Evolutionary conservation across 1,140 invertebrate species (phyloP).

Genomic region (Agrilus planipennis): DNA sequence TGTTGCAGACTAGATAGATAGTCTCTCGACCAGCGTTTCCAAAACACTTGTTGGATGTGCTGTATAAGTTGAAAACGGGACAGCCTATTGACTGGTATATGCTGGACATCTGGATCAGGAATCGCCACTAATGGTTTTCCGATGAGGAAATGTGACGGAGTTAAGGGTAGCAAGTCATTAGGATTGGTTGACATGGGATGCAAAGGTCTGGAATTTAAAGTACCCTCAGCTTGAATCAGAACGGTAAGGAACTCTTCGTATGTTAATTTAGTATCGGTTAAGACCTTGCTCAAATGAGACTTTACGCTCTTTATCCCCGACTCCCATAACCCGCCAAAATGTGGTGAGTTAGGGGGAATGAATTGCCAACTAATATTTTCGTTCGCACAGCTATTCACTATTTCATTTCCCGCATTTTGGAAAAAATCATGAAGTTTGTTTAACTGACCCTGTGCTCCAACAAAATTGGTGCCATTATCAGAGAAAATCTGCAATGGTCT

Average conservation of each 20-base stretch:
- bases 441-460: not conserved
- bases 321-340: not conserved
- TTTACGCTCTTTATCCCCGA: not conserved
- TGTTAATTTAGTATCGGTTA: not conserved
- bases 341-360: not conserved
- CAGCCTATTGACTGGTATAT: not conserved
- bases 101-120: too few species aligned
- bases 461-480: slow-evolving; percentile 5
- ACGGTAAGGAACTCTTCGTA: too few species aligned
- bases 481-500: slow-evolving; percentile 3
- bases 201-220: too few species aligned
- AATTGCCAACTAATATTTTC: not conserved
- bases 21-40: too few species aligned
- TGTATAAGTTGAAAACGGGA: too few species aligned
- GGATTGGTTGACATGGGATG: too few species aligned
- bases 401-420: not conserved
- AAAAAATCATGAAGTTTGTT: not conserved
- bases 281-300: not conserved
- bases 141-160: too few species aligned
- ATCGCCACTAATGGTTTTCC: too few species aligned
- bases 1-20: too few species aligned
- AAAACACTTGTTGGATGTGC: too few species aligned
- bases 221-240: too few species aligned
- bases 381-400: not conserved
- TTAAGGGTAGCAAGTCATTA: too few species aligned